A percentile compares a stretch with the other conserved stretches of the same genome.
Evolutionary conservation across 2,888 invertebrate species (phyloP).

Genomic region (Cryptocephalus moraei): DNA sequence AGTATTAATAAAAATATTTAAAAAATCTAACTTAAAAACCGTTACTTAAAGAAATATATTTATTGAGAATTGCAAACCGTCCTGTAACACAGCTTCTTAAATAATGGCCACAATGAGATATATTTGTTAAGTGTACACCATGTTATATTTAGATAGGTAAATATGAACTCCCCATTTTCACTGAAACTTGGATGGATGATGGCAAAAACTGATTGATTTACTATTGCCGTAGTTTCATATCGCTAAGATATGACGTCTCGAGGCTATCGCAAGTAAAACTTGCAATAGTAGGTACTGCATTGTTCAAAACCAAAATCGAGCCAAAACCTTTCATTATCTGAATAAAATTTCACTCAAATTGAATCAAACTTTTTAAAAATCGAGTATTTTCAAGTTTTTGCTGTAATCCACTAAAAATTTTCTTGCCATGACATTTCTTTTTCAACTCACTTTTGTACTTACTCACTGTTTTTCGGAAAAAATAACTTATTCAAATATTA

Average conservation of each 20-base stretch:
- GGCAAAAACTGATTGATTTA: no score
- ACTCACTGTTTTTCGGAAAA: background rate
- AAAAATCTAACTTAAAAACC: slow-evolving; percentile 5
- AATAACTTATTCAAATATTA: background rate
- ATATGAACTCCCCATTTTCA: background rate
- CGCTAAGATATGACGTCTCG: no score
- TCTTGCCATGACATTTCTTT: slow-evolving; percentile 32
- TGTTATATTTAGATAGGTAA: slow-evolving; percentile 23
- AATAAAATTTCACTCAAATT: no score
- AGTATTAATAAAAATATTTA: slow-evolving; percentile 28
- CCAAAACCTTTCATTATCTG: no score
- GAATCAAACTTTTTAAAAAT: no score
- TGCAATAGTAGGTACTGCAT: no score
- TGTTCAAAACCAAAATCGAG: no score
- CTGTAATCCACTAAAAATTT: slow-evolving; percentile 10
- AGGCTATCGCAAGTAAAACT: no score
- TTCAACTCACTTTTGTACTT: background rate
- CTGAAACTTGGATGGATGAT: no score
- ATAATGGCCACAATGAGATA: slow-evolving; percentile 27
- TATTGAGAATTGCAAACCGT: slow-evolving; percentile 32
- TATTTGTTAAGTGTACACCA: slow-evolving; percentile 29
- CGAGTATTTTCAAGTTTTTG: no score
- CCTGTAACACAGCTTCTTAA: slow-evolving; percentile 29
- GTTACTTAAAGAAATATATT: slow-evolving; percentile 25
- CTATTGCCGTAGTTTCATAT: no score